Conservation (phyloP, 2,888 invertebrate species). For the Athrips mouffetella region DNA sequence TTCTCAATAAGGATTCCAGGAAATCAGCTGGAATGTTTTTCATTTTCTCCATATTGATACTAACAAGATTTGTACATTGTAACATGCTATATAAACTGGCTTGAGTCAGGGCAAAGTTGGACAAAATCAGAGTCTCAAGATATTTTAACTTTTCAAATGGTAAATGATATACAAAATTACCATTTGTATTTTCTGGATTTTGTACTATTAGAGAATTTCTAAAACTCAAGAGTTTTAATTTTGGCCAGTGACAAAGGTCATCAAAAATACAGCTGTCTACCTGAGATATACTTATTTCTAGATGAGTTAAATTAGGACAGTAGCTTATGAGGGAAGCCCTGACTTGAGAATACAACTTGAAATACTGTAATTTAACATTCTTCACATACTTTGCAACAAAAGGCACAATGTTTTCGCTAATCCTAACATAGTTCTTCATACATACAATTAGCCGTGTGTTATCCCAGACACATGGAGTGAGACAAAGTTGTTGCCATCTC, state of each 20-base stretch:
- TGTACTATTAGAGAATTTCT: constrained; percentile 73
- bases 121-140: constrained; percentile 66
- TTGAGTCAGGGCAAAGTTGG: constrained; percentile 72
- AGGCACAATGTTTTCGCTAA: constrained; percentile 73
- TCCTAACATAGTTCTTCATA: constrained; percentile 74
- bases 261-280: constrained; percentile 75
- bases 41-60: constrained; percentile 77
- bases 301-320: constrained; percentile 72
- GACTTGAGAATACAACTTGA: constrained; percentile 74
- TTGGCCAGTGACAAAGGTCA: constrained; percentile 70
- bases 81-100: constrained; percentile 71
- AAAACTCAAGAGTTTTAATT: constrained; percentile 72
- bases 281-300: constrained; percentile 77
- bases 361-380: constrained; percentile 75
- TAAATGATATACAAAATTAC: constrained; percentile 70
- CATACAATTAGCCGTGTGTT: constrained; percentile 73
- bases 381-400: constrained; percentile 74
- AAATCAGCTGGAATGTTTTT: constrained; percentile 74
- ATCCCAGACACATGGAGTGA: constrained; percentile 73
- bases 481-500: constrained; percentile 71
- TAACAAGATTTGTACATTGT: constrained; percentile 65
- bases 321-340: constrained; percentile 69
- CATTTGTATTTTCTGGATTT: constrained; percentile 65
- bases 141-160: constrained; percentile 69
- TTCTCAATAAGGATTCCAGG: constrained; percentile 62